Conservation (phyloP, 2,888 invertebrate genomes). For the Pristionchus entomophagus region DNA sequence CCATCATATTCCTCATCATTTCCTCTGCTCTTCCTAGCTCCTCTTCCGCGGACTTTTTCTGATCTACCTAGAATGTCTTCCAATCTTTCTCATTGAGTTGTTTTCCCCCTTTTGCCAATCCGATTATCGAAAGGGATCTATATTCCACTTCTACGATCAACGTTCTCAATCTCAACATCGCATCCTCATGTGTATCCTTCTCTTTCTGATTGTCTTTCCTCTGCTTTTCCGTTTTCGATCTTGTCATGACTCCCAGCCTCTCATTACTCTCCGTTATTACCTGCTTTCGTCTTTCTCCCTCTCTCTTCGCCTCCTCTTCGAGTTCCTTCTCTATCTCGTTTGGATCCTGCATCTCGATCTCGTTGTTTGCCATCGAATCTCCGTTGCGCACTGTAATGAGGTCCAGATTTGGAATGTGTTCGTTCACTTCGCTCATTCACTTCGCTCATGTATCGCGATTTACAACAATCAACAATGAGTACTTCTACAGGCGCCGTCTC, state of each 20-base stretch:
- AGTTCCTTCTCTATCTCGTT: background rate
- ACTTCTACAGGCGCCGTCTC: too few relatives aligned
- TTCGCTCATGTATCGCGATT: too few relatives aligned
- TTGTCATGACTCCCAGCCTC: background rate
- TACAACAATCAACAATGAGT: too few relatives aligned
- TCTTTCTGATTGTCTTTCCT: background rate
- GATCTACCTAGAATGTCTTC: background rate
- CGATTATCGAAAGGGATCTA: background rate
- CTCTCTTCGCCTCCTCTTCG: background rate
- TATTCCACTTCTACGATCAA: background rate
- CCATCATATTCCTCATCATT: background rate
- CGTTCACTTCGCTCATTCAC: too few relatives aligned
- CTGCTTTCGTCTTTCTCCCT: background rate
- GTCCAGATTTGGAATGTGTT: too few relatives aligned
- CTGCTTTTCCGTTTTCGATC: background rate
- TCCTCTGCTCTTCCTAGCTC: too few relatives aligned
- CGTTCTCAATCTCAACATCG: background rate
- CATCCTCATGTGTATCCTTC: background rate
- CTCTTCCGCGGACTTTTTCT: background rate
- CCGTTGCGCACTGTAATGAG: too few relatives aligned
- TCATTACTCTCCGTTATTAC: background rate
- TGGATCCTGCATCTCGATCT: too few relatives aligned
- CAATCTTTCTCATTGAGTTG: background rate
- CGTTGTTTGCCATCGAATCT: too few relatives aligned
- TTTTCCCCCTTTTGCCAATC: background rate